A percentile compares a stretch with the other conserved stretches of the same genome.
These are phyloP conservation scores for Drosophila kurseongensis DNA, from an alignment of 1,140 invertebrate species.

Conservation along the genomic window DNA sequence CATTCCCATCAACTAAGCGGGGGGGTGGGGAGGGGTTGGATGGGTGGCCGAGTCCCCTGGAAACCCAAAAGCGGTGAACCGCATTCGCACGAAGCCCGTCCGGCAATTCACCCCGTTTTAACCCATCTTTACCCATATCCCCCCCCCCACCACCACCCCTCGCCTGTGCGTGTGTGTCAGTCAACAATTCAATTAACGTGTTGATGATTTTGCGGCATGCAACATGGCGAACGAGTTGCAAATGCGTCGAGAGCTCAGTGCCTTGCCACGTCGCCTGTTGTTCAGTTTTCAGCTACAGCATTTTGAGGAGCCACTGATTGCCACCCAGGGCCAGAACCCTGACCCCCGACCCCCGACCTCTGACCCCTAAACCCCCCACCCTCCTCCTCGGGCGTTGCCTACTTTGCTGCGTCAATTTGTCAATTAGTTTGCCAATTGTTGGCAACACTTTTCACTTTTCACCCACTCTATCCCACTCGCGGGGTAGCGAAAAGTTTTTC, in stretches of 20 bases:
- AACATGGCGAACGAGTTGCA: constrained; percentile 70
- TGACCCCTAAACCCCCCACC: neutral
- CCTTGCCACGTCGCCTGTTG: constrained; percentile 5
- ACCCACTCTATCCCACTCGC: neutral
- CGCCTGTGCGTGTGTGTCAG: constrained; percentile 63
- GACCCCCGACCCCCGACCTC: neutral
- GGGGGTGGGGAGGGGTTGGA: neutral
- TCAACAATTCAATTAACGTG: constrained; percentile 84
- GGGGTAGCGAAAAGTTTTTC: neutral
- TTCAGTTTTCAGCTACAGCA: constrained; percentile 21
- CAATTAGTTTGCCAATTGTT: constrained; percentile 70
- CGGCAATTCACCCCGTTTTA: constrained; percentile 4
- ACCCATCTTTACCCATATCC: neutral
- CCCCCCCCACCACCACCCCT: neutral
- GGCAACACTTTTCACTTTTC: constrained; percentile 54
- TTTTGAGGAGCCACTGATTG: constrained; percentile 81
- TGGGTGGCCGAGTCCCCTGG: neutral
- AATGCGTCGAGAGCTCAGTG: constrained; percentile 26
- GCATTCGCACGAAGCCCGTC: constrained; percentile 66
- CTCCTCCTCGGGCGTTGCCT: constrained; percentile 1
- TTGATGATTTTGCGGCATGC: constrained; percentile 82
- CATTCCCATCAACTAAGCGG: constrained; percentile 72
- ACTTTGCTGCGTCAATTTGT: constrained; percentile 63
- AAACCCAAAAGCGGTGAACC: constrained; percentile 61
- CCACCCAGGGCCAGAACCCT: too few species aligned